Evolutionary conservation across 2,888 invertebrate genomes (phyloP).

Genomic region (Junonia oenone): DNA sequence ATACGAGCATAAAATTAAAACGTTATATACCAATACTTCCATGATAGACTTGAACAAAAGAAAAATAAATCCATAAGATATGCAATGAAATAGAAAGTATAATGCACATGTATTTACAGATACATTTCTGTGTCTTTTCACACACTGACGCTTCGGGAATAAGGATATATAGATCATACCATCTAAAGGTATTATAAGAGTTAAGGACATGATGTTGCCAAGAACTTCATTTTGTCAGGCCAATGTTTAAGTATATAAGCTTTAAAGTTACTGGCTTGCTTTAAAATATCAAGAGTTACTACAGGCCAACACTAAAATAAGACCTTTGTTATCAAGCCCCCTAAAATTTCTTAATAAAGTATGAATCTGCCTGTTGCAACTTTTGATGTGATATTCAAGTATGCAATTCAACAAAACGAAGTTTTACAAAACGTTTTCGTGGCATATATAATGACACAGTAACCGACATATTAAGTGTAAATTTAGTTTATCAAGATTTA

Average conservation of each 20-base stretch:
- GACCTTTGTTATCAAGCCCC: background rate
- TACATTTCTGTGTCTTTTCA: constrained; percentile 21
- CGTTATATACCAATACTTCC: constrained; percentile 28
- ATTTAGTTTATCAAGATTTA: too few relatives aligned
- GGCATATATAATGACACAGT: too few relatives aligned
- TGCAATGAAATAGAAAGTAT: constrained; percentile 15
- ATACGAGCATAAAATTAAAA: constrained; percentile 23
- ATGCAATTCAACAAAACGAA: background rate
- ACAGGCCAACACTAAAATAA: too few relatives aligned
- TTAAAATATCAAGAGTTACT: background rate
- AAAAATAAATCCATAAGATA: constrained; percentile 25
- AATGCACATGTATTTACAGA: constrained; percentile 19
- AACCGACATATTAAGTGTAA: too few relatives aligned
- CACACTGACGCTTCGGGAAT: constrained; percentile 8
- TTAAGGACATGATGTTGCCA: background rate
- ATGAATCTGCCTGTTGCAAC: background rate
- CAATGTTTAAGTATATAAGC: background rate
- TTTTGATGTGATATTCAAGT: background rate
- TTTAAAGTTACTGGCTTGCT: background rate
- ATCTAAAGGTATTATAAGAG: background rate
- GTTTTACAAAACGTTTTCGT: constrained; percentile 4
- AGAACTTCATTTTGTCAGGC: background rate
- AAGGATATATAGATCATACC: background rate
- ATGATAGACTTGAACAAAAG: constrained; percentile 28
- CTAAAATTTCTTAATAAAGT: background rate